phyloP scores from a whole-genome alignment of 2,797 vertebrate species.

The Crypturellus tataupa region DNA sequence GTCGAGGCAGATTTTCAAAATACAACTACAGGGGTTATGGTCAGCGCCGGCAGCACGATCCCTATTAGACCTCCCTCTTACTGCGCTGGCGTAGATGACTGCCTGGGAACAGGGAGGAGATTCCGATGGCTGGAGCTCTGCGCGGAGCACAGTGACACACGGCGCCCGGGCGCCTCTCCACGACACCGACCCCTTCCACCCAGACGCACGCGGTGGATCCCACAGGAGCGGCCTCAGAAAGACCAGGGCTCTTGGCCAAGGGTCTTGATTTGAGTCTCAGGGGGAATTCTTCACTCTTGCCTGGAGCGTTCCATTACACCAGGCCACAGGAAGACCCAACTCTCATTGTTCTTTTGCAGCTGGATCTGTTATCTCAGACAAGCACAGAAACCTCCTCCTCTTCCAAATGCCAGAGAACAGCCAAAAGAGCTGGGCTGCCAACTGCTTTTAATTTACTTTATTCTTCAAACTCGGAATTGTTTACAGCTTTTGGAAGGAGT shows the following conservation, averaged over 20 bases:
- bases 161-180: conserved; percentile 22
- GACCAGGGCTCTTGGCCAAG: not conserved
- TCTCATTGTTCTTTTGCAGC: not conserved
- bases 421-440: not conserved
- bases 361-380: conserved; percentile 3
- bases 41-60: too few species aligned
- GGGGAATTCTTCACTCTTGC: not conserved
- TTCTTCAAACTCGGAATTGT: not conserved
- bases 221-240: not conserved
- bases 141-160: not conserved
- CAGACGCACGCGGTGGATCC: not conserved
- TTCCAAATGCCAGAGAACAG: conserved; percentile 9
- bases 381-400: not conserved
- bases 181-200: conserved; percentile 5
- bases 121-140: not conserved
- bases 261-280: not conserved
- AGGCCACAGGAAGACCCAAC: not conserved
- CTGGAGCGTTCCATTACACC: not conserved
- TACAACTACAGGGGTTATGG: too few species aligned
- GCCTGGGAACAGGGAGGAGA: too few species aligned
- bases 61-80: not conserved
- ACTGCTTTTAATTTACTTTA: conserved; percentile 14
- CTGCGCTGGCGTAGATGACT: too few species aligned
- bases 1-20: too few species aligned
- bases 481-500: conserved; percentile 23